phyloP scores from a whole-genome alignment of 2,113 vertebrate species.

The Centropus unirufus region DNA sequence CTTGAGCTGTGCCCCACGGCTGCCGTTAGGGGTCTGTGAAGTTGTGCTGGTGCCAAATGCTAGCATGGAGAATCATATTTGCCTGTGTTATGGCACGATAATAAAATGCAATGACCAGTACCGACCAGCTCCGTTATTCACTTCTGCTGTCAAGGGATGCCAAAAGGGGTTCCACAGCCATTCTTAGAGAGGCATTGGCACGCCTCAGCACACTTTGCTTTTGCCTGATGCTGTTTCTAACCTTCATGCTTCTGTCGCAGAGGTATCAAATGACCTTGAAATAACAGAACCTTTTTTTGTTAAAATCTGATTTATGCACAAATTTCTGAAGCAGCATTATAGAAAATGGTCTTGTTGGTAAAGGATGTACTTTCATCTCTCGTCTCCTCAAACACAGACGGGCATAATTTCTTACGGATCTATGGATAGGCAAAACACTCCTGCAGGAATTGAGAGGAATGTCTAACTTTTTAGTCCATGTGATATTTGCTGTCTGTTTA shows the following conservation, averaged over 20 bases:
- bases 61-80: neutral
- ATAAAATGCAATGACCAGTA: slow-evolving; percentile 13
- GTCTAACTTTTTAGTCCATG: neutral
- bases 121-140: neutral
- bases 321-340: neutral
- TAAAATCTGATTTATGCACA: neutral
- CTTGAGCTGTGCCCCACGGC: neutral
- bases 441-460: neutral
- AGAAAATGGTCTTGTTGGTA: neutral
- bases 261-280: neutral
- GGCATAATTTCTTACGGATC: neutral
- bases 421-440: neutral
- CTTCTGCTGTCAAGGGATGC: neutral
- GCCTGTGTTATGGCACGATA: neutral
- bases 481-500: neutral
- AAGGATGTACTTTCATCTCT: neutral
- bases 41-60: neutral
- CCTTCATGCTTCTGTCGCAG: neutral
- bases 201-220: neutral
- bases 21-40: neutral
- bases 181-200: neutral
- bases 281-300: neutral
- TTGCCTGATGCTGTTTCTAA: neutral
- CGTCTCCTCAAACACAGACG: neutral
- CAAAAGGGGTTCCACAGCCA: neutral